A percentile compares a stretch with the other conserved stretches of the same genome.
Conservation (phyloP, 2,113 vertebrate genomes). For the Hippolais icterina region DNA sequence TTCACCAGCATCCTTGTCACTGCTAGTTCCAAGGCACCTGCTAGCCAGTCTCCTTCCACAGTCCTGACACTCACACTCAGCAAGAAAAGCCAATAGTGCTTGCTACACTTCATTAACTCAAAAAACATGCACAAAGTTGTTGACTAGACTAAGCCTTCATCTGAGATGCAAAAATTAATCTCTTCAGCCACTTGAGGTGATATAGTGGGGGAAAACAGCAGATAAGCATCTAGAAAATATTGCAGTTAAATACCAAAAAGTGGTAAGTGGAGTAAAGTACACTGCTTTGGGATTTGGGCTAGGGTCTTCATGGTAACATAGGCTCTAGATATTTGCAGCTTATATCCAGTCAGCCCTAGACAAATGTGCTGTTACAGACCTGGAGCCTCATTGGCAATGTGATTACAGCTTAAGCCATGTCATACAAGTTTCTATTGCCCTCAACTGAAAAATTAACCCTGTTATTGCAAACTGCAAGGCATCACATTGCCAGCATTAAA, state of each 20-base stretch:
- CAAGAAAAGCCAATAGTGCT: background rate
- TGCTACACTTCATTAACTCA: background rate
- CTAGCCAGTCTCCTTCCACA: background rate
- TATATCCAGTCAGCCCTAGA: background rate
- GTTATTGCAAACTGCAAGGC: background rate
- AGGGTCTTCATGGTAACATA: background rate
- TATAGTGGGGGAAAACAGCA: background rate
- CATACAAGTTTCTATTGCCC: background rate
- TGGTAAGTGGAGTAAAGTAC: background rate
- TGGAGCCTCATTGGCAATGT: background rate
- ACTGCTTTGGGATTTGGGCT: background rate
- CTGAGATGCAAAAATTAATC: background rate
- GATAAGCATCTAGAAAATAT: background rate
- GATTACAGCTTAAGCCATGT: background rate
- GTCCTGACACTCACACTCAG: background rate
- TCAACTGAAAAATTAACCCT: slow-evolving; percentile 21
- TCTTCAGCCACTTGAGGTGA: background rate
- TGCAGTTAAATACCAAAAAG: background rate
- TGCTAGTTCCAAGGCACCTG: background rate
- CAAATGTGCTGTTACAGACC: background rate
- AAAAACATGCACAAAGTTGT: background rate
- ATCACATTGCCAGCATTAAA: background rate
- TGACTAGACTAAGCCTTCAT: background rate
- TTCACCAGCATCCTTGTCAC: background rate
- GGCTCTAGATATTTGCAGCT: background rate